Base-by-base conservation (phyloP, 1,140 invertebrate genomes). In the Scylla paramamosain region DNA sequence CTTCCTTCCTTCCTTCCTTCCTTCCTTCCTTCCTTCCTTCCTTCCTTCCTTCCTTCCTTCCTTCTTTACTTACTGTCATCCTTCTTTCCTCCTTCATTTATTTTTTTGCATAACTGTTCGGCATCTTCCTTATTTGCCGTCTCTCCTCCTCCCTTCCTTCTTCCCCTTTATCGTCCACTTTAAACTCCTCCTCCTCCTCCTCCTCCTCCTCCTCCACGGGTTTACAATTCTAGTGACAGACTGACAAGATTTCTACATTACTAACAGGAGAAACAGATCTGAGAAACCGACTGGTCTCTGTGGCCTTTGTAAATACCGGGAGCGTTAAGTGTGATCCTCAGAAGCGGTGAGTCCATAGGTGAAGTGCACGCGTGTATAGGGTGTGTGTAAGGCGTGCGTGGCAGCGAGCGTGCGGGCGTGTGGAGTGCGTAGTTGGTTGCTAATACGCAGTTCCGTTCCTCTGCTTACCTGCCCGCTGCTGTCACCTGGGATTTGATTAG, bases 401-500 rank as follows among this genome's bases (percentile, higher is more conserved):
- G n/a, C n/a, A 77, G 67, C 52, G 67, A 77, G 67, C 20, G 67
- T 77, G 67, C n/a, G 67, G 20, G 52, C 25, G 67, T 20, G 67
- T 77, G 16, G 67, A 8, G 67, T 77, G 67, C 67, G 67, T 77
- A 77, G 67, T 77, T 77, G 0, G 1, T 25, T 8, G 67, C 20
- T n/a, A 7, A 77, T 77, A 77, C 67, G 67, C 67, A 77, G 67
- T n/a, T 25, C 67, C n/a, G 12, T 4, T 16, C 48, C 14, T 52
- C 10, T 77, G 25, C 67, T 20, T 77, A 77, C 67, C 67, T 77
- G 67, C 7, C 67, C 67, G 25, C 67, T 77, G 67, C 20, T 77
- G 67, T 77, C 67, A 77, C 67, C 67, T 77, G 67, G 67, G 67
- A n/a, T 32, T 88, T 46, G 32, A 39, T 88, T 88, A 88, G 31